A percentile compares a stretch with the other conserved stretches of the same genome.
Evolutionary conservation across 1,140 invertebrate species (phyloP).

Genomic region (Drosophila serrata): DNA sequence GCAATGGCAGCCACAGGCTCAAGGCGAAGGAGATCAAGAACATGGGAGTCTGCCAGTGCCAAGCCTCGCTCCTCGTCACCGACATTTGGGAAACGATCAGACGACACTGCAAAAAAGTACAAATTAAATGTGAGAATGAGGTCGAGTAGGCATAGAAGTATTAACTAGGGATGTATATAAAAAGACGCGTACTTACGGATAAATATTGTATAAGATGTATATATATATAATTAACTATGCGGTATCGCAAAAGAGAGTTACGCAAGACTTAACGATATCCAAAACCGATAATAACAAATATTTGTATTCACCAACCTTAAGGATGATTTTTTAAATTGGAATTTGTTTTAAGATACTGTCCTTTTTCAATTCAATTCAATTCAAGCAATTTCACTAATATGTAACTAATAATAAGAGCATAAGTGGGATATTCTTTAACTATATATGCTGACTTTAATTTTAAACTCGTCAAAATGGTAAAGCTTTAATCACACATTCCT

Average conservation of each 20-base stretch:
- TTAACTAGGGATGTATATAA: not conserved
- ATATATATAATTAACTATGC: no score
- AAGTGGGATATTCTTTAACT: not conserved
- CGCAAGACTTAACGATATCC: no score
- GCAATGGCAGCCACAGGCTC: slow-evolving; percentile 87
- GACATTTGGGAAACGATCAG: slow-evolving; percentile 99
- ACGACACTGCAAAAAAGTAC: slow-evolving; percentile 90
- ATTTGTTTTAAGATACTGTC: not conserved
- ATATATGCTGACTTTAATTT: slow-evolving; percentile 31
- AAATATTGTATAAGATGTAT: no score
- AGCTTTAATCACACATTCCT: no score
- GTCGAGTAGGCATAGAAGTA: not conserved
- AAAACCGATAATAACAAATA: not conserved
- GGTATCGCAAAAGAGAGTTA: no score
- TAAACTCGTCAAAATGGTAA: not conserved
- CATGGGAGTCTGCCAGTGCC: slow-evolving; percentile 94
- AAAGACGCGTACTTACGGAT: not conserved
- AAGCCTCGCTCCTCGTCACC: slow-evolving; percentile 92
- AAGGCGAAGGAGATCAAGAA: slow-evolving; percentile 86
- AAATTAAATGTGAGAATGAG: not conserved
- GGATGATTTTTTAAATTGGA: no score
- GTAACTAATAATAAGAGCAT: not conserved
- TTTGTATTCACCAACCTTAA: not conserved
- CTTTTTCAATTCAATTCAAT: no score
- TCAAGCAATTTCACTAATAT: not conserved